Conservation (phyloP, 92 coral and sea anemone genomes). For the Desmophyllum pertusum region DNA sequence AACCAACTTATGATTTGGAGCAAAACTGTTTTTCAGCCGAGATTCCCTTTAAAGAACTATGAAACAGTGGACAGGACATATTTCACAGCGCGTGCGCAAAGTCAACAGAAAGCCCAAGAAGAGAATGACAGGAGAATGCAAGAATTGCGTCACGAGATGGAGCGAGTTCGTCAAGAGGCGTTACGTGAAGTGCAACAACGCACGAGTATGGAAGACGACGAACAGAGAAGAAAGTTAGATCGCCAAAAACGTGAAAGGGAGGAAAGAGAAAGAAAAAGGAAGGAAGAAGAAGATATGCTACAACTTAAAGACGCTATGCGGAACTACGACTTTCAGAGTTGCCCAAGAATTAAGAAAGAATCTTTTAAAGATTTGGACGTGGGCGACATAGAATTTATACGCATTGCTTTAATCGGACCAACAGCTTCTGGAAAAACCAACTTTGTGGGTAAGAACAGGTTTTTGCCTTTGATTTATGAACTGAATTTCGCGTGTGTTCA, state of each 20-base stretch:
- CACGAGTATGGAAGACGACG: slow-evolving; percentile 14
- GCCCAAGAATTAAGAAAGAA: slow-evolving; percentile 25
- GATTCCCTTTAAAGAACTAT: slow-evolving; percentile 42
- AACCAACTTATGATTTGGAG: too few species aligned
- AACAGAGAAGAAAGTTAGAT: slow-evolving; percentile 16
- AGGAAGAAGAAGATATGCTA: slow-evolving; percentile 15
- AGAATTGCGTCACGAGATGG: slow-evolving; percentile 43
- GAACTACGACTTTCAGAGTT: slow-evolving; percentile 66
- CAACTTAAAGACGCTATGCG: slow-evolving; percentile 48
- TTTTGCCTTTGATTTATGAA: too few species aligned
- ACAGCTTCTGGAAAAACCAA: slow-evolving; percentile 81
- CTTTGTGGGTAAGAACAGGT: slow-evolving; percentile 65
- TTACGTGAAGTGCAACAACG: slow-evolving; percentile 40
- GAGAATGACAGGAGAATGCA: slow-evolving; percentile 58
- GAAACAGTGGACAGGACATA: slow-evolving; percentile 65
- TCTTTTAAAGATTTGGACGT: slow-evolving; percentile 52
- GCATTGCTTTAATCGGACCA: slow-evolving; percentile 73
- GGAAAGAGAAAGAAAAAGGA: slow-evolving; percentile 17
- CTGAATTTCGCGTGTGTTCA: too few species aligned
- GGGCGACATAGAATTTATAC: slow-evolving; percentile 61
- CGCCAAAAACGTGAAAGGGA: slow-evolving; percentile 15
- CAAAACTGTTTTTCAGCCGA: too few species aligned
- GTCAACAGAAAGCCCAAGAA: slow-evolving; percentile 50
- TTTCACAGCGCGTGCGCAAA: slow-evolving; percentile 48
- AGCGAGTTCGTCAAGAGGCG: slow-evolving; percentile 20